These are phyloP conservation scores for Heliopora coerulea DNA, from an alignment of 92 coral and sea anemone species.

Conservation along the genomic window DNA sequence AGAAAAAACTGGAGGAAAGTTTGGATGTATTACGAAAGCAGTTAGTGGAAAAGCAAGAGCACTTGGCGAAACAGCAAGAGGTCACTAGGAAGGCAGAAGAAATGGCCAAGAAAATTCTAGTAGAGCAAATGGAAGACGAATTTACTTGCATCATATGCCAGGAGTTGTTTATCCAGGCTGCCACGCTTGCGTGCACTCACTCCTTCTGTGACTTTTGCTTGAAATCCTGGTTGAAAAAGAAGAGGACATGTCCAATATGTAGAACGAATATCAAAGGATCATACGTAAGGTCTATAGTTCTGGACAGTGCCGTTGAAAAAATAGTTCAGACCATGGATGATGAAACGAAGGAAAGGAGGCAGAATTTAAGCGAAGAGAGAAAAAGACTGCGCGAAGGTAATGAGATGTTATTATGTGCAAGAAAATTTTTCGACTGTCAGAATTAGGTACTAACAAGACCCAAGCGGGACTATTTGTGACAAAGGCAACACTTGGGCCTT, in stretches of 20 bases:
- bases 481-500: no score
- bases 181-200: conserved; percentile 85
- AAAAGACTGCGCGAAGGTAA: conserved; percentile 90
- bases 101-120: conserved; percentile 72
- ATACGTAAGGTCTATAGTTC: conserved; percentile 87
- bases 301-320: conserved; percentile 94
- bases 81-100: conserved; percentile 89
- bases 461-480: no score
- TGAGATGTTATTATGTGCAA: no score
- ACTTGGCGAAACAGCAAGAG: conserved; percentile 73
- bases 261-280: conserved; percentile 68
- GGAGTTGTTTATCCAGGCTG: conserved; percentile 86
- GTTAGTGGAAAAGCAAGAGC: conserved; percentile 72
- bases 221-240: conserved; percentile 82
- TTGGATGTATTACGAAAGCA: conserved; percentile 68
- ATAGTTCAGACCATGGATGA: conserved; percentile 94
- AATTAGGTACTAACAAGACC: no score
- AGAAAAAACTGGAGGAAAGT: conserved; percentile 68
- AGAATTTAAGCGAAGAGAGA: conserved; percentile 75
- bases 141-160: conserved; percentile 93
- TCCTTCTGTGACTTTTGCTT: conserved; percentile 93
- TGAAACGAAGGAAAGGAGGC: conserved; percentile 75
- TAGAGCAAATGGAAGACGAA: conserved; percentile 98
- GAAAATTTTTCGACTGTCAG: no score
- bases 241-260: conserved; percentile 92